A percentile compares a stretch with the other conserved stretches of the same genome.
Conservation (phyloP, 2,113 vertebrate genomes). For the Carassius gibelio region DNA sequence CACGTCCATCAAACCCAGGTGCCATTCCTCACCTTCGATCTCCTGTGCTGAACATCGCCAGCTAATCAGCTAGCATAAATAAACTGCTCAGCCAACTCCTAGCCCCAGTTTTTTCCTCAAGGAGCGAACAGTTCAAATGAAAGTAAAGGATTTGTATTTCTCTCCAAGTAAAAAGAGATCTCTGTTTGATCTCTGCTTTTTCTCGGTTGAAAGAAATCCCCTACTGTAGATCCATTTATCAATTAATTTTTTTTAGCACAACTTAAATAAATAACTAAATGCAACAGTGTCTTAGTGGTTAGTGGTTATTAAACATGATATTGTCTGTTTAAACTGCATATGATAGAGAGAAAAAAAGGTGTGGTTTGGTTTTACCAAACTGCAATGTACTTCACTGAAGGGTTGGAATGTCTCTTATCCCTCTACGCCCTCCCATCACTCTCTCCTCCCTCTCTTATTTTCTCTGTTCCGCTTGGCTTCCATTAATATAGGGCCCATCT, state of each 20-base stretch:
- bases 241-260: not conserved
- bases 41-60: conserved; percentile 2
- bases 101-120: conserved; percentile 38
- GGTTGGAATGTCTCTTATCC: conserved; percentile 62
- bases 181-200: conserved; percentile 41
- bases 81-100: conserved; percentile 62
- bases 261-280: conserved; percentile 49
- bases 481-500: conserved; percentile 71
- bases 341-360: conserved; percentile 63
- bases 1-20: conserved; percentile 55
- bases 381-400: conserved; percentile 65
- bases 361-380: conserved; percentile 47
- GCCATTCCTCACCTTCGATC: conserved; percentile 21
- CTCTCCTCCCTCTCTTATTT: conserved; percentile 58
- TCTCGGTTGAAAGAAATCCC: not conserved
- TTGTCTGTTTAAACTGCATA: conserved; percentile 64
- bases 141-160: conserved; percentile 15
- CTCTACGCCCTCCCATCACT: conserved; percentile 1
- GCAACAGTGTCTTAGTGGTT: conserved; percentile 18
- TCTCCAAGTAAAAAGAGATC: not conserved
- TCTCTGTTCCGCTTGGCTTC: conserved; percentile 71
- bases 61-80: conserved; percentile 81
- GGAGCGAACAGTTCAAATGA: conserved; percentile 18
- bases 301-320: conserved; percentile 46
- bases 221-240: conserved; percentile 11